Evolutionary conservation across 2,113 vertebrate genomes (phyloP), one percentile per base, ranked within the genome.

Genomic region (Holacanthus passer): DNA sequence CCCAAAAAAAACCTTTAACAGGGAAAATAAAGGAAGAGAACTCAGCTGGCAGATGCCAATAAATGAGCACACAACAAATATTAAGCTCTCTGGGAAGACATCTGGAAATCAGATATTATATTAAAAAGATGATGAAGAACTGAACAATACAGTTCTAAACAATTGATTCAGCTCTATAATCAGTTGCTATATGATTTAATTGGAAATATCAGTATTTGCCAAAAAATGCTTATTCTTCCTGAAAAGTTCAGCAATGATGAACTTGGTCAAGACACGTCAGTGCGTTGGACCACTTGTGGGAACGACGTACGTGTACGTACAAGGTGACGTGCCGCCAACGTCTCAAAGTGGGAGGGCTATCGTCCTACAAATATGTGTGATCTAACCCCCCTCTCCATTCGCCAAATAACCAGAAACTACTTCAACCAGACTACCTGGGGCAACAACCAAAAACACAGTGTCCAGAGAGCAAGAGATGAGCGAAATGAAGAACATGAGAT

Each of bases 271-370:
- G 62, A 74, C 7, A 73, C 71, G 17, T 85, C 80, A 79, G 19
- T 13, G 31, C 10, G 3, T 24, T 24, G 77, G 73, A 80, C 81
- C 87, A 91, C 80, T 90, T 82, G 84, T 50, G 53, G 70, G 60
- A 75, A 74, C 27, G 55, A 74, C 35, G 43, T 66, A 19, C 41
- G 79, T 77, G 71, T 60, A 90, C 93, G 93, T 91, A 90, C 14
- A 84, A 63, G 65, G 87, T 96, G 95, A 96, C 95, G 95, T 89
- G 70, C 17, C 65, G 45, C 81, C 88, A 89, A 93, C 94, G 94
- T 95, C 70, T 91, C 70, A 66, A 84, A 94, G 94, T 94, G 94
- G 95, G 95, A 93, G 94, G 94, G 95, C 92, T 93, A 90, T 91
- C 83, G 79, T 84, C 86, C 85, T 93, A 95, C 93, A 94, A 94